Conservation (phyloP, 1,140 invertebrate species). For the Drosophila melanica region DNA sequence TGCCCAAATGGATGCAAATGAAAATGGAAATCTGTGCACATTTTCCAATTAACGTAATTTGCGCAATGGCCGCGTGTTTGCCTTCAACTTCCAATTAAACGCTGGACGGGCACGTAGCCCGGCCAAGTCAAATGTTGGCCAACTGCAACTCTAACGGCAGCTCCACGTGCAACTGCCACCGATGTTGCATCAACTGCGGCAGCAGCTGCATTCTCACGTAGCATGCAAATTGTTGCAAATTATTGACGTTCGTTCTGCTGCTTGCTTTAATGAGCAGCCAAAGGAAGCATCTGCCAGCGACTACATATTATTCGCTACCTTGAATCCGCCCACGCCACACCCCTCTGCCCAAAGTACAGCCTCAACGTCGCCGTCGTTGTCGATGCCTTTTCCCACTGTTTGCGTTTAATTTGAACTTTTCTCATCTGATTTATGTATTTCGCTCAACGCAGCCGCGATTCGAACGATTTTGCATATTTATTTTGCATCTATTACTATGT, state of each 20-base stretch:
- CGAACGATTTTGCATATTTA: constrained; percentile 70
- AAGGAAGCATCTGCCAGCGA: neutral
- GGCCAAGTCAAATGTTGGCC: constrained; percentile 15
- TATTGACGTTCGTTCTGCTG: constrained; percentile 62
- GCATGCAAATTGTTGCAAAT: constrained; percentile 75
- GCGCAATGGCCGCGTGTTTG: constrained; percentile 55
- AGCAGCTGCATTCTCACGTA: constrained; percentile 57
- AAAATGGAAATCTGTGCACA: constrained; percentile 52
- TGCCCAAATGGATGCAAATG: constrained; percentile 16
- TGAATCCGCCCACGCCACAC: neutral
- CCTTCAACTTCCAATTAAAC: constrained; percentile 68
- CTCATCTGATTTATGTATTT: constrained; percentile 75
- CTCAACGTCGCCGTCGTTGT: neutral
- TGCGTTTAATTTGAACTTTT: constrained; percentile 75
- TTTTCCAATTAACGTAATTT: constrained; percentile 78
- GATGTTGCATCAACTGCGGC: neutral
- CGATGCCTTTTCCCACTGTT: constrained; percentile 55
- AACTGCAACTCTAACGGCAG: neutral
- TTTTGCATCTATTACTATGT: constrained; percentile 70
- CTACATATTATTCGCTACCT: neutral
- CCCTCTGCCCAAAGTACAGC: constrained; percentile 47
- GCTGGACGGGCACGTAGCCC: constrained; percentile 45
- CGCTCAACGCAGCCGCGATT: constrained; percentile 20
- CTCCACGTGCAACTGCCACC: constrained; percentile 1
- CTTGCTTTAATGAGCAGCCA: constrained; percentile 55